Conservation (phyloP, 2,113 vertebrate species). For the Bufo gargarizans region DNA sequence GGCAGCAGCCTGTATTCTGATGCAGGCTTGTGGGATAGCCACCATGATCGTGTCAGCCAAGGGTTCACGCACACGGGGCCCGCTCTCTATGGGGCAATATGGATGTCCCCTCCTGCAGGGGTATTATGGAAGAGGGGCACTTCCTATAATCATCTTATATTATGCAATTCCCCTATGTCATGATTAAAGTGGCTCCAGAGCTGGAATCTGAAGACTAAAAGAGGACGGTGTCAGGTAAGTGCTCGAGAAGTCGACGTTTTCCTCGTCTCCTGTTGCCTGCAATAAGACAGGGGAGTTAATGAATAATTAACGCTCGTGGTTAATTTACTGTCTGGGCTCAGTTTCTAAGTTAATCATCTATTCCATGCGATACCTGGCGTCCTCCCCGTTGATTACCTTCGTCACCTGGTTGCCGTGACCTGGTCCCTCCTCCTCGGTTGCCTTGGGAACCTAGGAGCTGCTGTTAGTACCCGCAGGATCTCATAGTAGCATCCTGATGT, state of each 20-base stretch:
- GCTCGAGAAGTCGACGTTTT: not conserved
- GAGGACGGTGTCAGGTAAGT: not conserved
- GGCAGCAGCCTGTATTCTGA: no score
- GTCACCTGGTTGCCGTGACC: conserved; percentile 15
- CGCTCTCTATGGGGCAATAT: no score
- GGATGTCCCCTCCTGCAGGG: not conserved
- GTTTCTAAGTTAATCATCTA: not conserved
- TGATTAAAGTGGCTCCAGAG: not conserved
- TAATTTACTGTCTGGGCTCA: not conserved
- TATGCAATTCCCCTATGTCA: not conserved
- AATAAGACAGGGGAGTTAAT: not conserved
- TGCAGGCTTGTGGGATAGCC: no score
- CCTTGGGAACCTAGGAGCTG: not conserved
- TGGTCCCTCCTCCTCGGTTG: not conserved
- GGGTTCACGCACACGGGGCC: no score
- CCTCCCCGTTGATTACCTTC: not conserved
- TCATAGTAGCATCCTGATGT: not conserved
- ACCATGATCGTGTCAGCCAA: no score
- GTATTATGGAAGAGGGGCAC: not conserved
- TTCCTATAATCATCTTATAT: not conserved
- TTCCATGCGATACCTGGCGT: not conserved
- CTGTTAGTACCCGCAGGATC: not conserved
- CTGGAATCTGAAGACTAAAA: not conserved
- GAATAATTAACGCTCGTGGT: conserved; percentile 5
- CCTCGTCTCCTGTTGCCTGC: not conserved